Evolutionary conservation across 53 echinoderm and acorn worm genomes (phyloP).

Genomic region (Echinometra lucunter): DNA sequence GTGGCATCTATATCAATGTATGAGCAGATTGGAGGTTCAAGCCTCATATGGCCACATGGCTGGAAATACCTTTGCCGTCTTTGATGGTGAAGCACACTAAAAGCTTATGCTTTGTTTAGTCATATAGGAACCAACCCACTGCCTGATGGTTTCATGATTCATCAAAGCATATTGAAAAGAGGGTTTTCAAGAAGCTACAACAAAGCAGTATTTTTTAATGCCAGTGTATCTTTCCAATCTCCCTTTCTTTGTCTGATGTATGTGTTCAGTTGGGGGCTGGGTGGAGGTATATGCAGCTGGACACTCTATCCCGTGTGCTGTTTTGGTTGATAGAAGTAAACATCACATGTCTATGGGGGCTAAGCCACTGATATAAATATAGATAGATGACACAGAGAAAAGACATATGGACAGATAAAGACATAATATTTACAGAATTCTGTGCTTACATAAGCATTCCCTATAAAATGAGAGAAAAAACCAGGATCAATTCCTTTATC

Average conservation of each 20-base stretch:
- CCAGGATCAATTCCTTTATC: slow-evolving; percentile 53
- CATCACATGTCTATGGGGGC: slow-evolving; percentile 65
- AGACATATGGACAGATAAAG: slow-evolving; percentile 70
- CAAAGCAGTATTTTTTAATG: neutral
- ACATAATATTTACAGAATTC: slow-evolving; percentile 73
- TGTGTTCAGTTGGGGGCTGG: neutral
- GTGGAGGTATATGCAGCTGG: neutral
- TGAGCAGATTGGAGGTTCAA: neutral
- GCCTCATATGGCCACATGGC: neutral
- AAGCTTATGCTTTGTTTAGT: neutral
- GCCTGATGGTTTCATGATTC: no score
- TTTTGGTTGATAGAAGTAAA: slow-evolving; percentile 9
- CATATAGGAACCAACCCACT: no score
- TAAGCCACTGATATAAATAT: slow-evolving; percentile 68
- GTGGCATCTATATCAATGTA: neutral
- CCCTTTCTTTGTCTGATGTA: neutral
- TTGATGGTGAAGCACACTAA: neutral
- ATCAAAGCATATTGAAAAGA: no score
- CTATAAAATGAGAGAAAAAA: slow-evolving; percentile 61
- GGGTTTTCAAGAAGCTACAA: no score
- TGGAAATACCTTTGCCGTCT: neutral
- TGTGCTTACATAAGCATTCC: slow-evolving; percentile 70
- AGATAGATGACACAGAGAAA: slow-evolving; percentile 71
- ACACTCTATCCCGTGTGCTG: slow-evolving; percentile 12
- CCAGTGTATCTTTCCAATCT: neutral